Conservation (phyloP, 2,888 invertebrate species). For the Megaustenia siamemsis region DNA sequence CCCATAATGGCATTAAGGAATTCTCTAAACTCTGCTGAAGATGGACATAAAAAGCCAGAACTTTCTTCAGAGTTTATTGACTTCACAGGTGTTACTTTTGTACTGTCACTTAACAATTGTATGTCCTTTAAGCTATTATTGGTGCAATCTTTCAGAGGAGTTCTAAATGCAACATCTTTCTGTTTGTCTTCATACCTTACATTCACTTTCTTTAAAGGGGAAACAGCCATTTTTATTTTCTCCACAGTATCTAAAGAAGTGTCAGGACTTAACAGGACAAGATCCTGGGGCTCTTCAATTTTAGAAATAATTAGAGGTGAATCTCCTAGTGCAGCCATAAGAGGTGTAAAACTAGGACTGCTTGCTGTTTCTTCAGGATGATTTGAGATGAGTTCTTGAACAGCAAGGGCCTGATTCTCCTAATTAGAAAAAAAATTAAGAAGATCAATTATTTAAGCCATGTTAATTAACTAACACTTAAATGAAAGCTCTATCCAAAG, state of each 20-base stretch:
- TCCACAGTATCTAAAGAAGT: background rate
- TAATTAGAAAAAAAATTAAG: background rate
- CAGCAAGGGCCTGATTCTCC: conserved; percentile 30
- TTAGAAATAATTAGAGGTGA: conserved; percentile 21
- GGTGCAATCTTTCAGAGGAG: conserved; percentile 21
- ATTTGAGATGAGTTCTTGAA: conserved; percentile 23
- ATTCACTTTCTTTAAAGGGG: background rate
- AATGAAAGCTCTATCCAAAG: background rate
- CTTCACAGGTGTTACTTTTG: background rate
- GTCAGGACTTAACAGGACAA: conserved; percentile 25
- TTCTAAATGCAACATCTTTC: background rate
- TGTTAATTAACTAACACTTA: too few species aligned
- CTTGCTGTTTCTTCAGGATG: background rate
- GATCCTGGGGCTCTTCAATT: background rate
- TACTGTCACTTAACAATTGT: background rate
- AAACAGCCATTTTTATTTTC: too few species aligned
- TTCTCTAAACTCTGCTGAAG: conserved; percentile 39
- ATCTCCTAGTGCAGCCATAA: background rate
- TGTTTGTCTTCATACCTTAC: background rate
- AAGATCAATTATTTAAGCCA: too few species aligned
- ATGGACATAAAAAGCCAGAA: background rate
- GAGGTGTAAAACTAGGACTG: background rate
- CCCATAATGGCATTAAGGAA: conserved; percentile 29
- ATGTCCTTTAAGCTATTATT: background rate
- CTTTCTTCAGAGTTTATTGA: background rate